A percentile compares a stretch with the other conserved stretches of the same genome.
These are phyloP conservation scores for Ceyx melanurus DNA, from an alignment of 2,113 vertebrate species.

Conservation along the genomic window DNA sequence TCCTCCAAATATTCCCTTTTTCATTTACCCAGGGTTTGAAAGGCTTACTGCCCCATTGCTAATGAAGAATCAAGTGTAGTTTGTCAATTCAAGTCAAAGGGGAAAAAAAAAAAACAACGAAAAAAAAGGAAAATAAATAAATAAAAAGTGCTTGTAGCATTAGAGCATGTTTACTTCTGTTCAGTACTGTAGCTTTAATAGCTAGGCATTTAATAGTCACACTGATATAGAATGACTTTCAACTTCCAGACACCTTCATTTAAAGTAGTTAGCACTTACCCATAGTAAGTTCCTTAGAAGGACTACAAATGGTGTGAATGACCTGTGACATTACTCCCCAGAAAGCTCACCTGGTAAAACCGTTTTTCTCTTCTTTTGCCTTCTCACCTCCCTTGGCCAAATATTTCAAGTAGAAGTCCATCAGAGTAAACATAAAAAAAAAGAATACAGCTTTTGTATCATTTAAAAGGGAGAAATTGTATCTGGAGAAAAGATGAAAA, in stretches of 20 bases:
- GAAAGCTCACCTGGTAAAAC: neutral
- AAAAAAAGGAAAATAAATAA: too few relatives aligned
- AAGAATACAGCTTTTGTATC: neutral
- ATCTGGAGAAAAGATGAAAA: constrained; percentile 18
- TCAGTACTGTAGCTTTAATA: neutral
- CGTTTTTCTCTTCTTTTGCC: neutral
- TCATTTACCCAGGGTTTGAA: neutral
- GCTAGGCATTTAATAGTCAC: neutral
- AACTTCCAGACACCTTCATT: neutral
- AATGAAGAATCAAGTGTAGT: neutral
- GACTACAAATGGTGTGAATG: neutral
- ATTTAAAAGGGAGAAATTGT: neutral
- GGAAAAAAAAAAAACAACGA: too few relatives aligned
- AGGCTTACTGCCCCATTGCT: neutral
- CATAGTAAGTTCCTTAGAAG: neutral
- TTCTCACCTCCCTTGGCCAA: neutral
- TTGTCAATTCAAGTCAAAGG: neutral
- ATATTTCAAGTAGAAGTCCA: neutral
- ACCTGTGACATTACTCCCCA: neutral
- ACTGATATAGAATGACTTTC: neutral
- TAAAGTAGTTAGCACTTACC: neutral
- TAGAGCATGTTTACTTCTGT: neutral
- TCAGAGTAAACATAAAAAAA: neutral
- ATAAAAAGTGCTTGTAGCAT: neutral
- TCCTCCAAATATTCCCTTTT: neutral